These are phyloP conservation scores for Fissipunctia ypsillon DNA, from an alignment of 2,888 invertebrate genomes.

Conservation along the genomic window DNA sequence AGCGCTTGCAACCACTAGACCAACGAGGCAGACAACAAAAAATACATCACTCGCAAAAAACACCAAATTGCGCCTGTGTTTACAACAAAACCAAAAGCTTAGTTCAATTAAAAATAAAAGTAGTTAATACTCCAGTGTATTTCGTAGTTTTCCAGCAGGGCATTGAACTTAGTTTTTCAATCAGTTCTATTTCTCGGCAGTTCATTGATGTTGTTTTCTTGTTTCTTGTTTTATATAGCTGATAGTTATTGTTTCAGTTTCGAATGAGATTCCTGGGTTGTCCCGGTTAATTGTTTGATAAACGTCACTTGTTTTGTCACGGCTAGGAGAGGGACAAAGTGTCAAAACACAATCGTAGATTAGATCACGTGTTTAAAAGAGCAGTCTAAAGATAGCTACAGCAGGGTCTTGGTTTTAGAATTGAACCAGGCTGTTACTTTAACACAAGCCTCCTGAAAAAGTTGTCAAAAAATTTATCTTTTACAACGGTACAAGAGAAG, in stretches of 20 bases:
- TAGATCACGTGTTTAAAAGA: background rate
- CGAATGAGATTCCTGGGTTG: slow-evolving; percentile 25
- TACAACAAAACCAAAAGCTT: background rate
- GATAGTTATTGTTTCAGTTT: slow-evolving; percentile 33
- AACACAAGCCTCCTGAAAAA: background rate
- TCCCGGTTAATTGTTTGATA: slow-evolving; percentile 39
- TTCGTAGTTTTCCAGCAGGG: slow-evolving; percentile 9
- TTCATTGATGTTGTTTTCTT: slow-evolving; percentile 28
- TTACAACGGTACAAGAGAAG: too few relatives aligned
- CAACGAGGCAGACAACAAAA: too few relatives aligned
- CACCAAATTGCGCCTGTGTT: background rate
- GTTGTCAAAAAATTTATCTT: background rate
- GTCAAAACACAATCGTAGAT: background rate
- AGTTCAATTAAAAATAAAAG: slow-evolving; percentile 37
- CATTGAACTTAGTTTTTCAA: slow-evolving; percentile 34
- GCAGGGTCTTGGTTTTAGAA: background rate
- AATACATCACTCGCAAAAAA: background rate
- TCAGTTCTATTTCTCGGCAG: slow-evolving; percentile 17
- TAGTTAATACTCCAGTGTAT: background rate
- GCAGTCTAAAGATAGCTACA: background rate
- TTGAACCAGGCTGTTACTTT: background rate
- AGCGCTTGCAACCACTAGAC: too few relatives aligned
- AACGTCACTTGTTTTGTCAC: slow-evolving; percentile 11
- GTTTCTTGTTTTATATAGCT: slow-evolving; percentile 28
- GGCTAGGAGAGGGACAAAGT: background rate